phyloP scores from a whole-genome alignment of 2,113 vertebrate genomes.

The Pomatorhinus ruficollis region DNA sequence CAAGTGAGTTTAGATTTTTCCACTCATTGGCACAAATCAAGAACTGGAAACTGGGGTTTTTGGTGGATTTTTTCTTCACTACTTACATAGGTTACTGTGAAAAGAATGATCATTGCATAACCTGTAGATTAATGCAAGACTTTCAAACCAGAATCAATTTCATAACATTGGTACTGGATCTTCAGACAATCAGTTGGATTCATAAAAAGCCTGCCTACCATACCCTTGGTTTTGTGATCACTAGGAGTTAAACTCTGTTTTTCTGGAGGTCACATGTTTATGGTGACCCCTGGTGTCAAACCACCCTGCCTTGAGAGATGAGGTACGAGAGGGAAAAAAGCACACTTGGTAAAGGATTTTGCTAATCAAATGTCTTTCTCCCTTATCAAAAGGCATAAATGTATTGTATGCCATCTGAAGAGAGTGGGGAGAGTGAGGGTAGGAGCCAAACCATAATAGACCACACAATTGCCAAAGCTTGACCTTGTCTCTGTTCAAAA shows the following conservation, averaged over 20 bases:
- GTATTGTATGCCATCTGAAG: not conserved
- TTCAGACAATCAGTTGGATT: not conserved
- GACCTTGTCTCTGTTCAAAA: not conserved
- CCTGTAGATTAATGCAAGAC: not conserved
- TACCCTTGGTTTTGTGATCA: not conserved
- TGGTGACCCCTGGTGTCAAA: not conserved
- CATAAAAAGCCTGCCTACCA: not conserved
- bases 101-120: not conserved
- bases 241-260: not conserved
- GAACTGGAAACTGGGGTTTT: not conserved
- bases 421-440: not conserved
- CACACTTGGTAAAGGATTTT: not conserved
- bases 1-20: constrained; percentile 80
- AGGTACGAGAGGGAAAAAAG: not conserved
- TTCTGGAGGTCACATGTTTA: not conserved
- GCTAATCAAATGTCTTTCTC: not conserved
- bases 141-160: not conserved
- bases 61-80: not conserved
- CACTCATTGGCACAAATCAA: not conserved
- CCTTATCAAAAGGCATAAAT: not conserved
- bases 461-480: not conserved
- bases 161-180: not conserved
- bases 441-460: not conserved
- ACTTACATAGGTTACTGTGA: not conserved
- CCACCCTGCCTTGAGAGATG: not conserved